Evolutionary conservation across 2,888 invertebrate species (phyloP), one percentile per base, ranked within the genome.

Genomic region (Pandemis cinnamomeana): DNA sequence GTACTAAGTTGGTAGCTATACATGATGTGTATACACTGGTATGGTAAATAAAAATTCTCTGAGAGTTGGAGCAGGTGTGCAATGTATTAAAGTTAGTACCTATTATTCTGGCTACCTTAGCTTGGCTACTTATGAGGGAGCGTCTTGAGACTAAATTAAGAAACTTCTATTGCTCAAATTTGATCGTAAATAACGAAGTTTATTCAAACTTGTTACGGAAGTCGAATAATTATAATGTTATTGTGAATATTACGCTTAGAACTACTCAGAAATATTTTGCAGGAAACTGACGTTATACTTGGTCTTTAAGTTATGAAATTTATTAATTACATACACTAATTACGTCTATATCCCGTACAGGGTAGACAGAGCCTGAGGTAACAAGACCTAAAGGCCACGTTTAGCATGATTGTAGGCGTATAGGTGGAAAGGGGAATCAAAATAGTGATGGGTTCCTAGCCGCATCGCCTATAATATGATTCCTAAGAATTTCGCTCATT

Each of bases 131-230:
- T 62, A 63, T 63, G 63, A 63, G 63, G 55, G 46, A 51, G 53
- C 44, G 63, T 44, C 62, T 7, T 42, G 53, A 42, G 71, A 63
- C 71, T 55, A 63, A 55, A 71, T 71, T 44, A 71, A 62, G 71
- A 42, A 71, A 71, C 63, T 63, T 71, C 53, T 63, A 63, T 55
- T 44, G 63, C 71, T 63, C 48, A 60, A 44, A 27, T 53, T 44
- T 44, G 42, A 63, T 63, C 63, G 62, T 55, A 63, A 63, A 55
- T 53, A 63, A 71, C 44, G 11, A 71, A 70, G 63, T 71, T 71
- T 63, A 44, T 55, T 44, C 44, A 44, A 63, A 71, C 63, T 44
- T 70, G 48, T 61, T 15, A 44, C n/a, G 48, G 48, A 48, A 20
- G 64, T 6, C 27, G n/a, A 58, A 27, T 58, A 20, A 20, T 36